Percentiles rank a stretch among this genome's conserved stretches.
These are phyloP conservation scores for Byasa hedistus DNA, from an alignment of 2,888 invertebrate species.

Conservation along the genomic window DNA sequence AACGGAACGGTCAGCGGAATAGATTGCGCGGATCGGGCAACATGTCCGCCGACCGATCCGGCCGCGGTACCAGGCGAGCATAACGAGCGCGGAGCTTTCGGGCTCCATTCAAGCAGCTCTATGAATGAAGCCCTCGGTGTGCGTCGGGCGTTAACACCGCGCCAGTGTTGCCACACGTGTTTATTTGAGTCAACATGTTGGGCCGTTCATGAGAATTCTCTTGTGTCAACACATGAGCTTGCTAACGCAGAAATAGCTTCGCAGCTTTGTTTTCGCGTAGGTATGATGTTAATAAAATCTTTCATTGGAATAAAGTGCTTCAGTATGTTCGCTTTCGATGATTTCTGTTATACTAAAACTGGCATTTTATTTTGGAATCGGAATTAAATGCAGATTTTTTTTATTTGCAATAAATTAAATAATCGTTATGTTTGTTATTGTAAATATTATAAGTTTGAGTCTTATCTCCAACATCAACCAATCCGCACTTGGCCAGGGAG, in stretches of 20 bases:
- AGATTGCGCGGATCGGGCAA: constrained; percentile 59
- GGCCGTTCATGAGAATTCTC: constrained; percentile 78
- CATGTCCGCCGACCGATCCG: constrained; percentile 69
- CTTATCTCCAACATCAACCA: not conserved
- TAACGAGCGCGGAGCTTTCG: constrained; percentile 60
- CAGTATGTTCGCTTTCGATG: constrained; percentile 24
- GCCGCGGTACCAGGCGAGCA: constrained; percentile 65
- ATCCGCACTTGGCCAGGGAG: no score
- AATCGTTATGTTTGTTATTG: not conserved
- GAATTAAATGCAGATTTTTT: not conserved
- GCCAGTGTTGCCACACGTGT: constrained; percentile 65
- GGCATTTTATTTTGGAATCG: not conserved
- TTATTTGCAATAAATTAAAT: not conserved
- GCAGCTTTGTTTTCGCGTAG: constrained; percentile 70
- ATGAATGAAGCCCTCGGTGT: constrained; percentile 66
- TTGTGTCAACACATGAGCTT: constrained; percentile 72
- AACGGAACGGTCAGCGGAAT: constrained; percentile 44
- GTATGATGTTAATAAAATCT: constrained; percentile 38
- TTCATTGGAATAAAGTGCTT: constrained; percentile 25
- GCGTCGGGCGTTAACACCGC: constrained; percentile 44
- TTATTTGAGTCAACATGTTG: constrained; percentile 67
- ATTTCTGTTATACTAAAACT: constrained; percentile 17
- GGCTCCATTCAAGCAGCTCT: constrained; percentile 55
- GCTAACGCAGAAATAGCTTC: constrained; percentile 68
- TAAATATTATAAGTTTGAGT: not conserved